Evolutionary conservation across 2,113 vertebrate genomes (phyloP).

Genomic region (Melanerpes formicivorus): DNA sequence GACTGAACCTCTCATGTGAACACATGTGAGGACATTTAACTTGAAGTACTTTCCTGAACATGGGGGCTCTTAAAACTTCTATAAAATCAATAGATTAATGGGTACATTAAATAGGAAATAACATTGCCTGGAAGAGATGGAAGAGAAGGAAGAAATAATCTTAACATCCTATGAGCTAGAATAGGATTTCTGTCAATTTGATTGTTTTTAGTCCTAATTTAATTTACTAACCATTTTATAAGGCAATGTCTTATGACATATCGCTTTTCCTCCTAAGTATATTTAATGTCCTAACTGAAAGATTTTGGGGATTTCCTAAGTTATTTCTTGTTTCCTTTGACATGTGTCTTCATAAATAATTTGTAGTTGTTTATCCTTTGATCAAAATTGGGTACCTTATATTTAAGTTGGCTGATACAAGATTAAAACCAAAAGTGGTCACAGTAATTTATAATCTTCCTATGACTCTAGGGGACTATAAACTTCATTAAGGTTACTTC

Average conservation of each 20-base stretch:
- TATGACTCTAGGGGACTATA: neutral
- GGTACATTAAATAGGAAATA: conserved; percentile 42
- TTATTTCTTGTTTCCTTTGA: conserved; percentile 49
- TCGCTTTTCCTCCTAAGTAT: conserved; percentile 28
- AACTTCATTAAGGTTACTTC: neutral
- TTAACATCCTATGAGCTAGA: conserved; percentile 41
- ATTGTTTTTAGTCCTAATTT: conserved; percentile 44
- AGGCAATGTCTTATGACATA: conserved; percentile 25
- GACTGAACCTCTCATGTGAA: rapidly evolving
- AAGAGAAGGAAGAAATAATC: conserved; percentile 52
- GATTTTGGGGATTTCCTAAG: conserved; percentile 39
- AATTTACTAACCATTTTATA: conserved; percentile 42
- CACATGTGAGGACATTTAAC: neutral
- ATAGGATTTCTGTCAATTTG: conserved; percentile 54
- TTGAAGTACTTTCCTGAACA: neutral
- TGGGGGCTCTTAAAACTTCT: neutral
- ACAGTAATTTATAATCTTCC: neutral
- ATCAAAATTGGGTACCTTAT: neutral
- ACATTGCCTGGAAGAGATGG: conserved; percentile 21
- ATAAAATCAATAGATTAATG: conserved; percentile 24
- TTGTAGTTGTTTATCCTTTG: neutral
- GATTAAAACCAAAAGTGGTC: neutral
- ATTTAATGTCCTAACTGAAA: conserved; percentile 36
- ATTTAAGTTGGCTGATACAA: neutral
- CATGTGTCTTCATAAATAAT: conserved; percentile 26